Evolutionary conservation across 2,888 invertebrate species (phyloP).

Genomic region (Zelleria hepariella): DNA sequence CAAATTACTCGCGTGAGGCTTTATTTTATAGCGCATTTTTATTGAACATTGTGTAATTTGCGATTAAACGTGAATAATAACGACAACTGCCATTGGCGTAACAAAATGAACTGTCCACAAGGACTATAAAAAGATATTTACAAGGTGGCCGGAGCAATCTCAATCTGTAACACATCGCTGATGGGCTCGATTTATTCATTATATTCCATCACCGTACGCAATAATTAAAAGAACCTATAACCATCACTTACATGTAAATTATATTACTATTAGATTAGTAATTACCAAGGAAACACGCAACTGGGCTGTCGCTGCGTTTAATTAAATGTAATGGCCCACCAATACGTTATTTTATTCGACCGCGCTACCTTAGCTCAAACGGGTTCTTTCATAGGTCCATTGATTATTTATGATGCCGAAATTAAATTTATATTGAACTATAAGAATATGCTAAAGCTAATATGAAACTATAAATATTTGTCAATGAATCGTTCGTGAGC

Average conservation of each 20-base stretch:
- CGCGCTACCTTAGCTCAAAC: conserved; percentile 30
- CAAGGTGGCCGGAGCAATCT: background rate
- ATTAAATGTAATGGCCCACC: conserved; percentile 56
- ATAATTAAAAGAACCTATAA: conserved; percentile 36
- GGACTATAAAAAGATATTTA: background rate
- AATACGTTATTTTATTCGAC: conserved; percentile 37
- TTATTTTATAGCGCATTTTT: background rate
- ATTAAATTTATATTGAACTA: conserved; percentile 52
- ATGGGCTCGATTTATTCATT: conserved; percentile 21
- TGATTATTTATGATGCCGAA: conserved; percentile 51
- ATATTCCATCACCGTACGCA: conserved; percentile 20
- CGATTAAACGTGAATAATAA: background rate
- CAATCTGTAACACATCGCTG: background rate
- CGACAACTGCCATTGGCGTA: background rate
- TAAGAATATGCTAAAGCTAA: conserved; percentile 32
- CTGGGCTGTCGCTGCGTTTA: conserved; percentile 42
- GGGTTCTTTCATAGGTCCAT: conserved; percentile 39
- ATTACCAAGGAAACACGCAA: conserved; percentile 42
- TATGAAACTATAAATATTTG: conserved; percentile 1
- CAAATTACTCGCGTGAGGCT: background rate
- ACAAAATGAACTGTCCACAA: background rate
- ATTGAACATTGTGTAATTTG: background rate
- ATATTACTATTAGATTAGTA: conserved; percentile 29
- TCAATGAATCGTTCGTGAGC: conserved; percentile 1
- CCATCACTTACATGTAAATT: conserved; percentile 41